Conservation (phyloP, 2,888 invertebrate species). For the Sepiola atlantica region DNA sequence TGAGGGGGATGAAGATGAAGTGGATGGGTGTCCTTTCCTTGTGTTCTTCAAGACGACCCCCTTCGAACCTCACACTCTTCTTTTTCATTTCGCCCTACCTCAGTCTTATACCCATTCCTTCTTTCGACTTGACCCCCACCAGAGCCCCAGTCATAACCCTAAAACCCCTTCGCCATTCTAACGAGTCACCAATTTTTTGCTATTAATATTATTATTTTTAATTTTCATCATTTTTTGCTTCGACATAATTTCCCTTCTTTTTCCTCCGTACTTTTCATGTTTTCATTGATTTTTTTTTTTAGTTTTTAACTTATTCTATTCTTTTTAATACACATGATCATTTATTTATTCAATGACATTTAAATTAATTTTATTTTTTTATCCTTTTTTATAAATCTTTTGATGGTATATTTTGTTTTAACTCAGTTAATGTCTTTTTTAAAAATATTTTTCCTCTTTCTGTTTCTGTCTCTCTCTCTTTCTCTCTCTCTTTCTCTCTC, state of each 20-base stretch:
- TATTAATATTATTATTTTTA: not conserved
- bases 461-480: not conserved
- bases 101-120: not conserved
- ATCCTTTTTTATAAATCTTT: too few relatives aligned
- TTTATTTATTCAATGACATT: too few relatives aligned
- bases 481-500: not conserved
- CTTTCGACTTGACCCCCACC: not conserved
- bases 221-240: not conserved
- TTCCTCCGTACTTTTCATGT: too few relatives aligned
- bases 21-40: slow-evolving; percentile 32
- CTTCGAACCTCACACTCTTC: not conserved
- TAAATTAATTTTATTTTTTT: too few relatives aligned
- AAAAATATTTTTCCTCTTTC: not conserved
- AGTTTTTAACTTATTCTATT: too few relatives aligned
- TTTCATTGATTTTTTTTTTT: too few relatives aligned
- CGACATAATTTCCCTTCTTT: not conserved
- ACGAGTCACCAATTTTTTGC: slow-evolving; percentile 2
- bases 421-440: too few relatives aligned
- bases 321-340: too few relatives aligned
- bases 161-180: not conserved
- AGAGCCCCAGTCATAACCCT: not conserved
- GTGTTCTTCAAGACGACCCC: not conserved
- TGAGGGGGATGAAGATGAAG: not conserved
- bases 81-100: not conserved
- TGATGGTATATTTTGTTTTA: too few relatives aligned